Percentiles rank a stretch among this genome's conserved stretches.
phyloP scores from a whole-genome alignment of 2,113 vertebrate species.

The Perca fluviatilis region DNA sequence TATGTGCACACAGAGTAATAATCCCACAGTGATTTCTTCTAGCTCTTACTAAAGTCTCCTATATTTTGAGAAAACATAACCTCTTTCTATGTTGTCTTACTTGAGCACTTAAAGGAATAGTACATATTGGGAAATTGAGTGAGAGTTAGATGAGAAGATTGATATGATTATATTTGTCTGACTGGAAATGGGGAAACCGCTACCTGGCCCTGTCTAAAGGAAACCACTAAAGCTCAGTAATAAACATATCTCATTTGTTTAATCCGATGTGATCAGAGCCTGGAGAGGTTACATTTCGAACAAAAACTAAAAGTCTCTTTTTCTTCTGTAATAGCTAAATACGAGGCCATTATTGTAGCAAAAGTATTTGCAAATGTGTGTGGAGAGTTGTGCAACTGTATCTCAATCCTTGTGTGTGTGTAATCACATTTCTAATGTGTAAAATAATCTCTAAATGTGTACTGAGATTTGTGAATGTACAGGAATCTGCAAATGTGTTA shows the following conservation, averaged over 20 bases:
- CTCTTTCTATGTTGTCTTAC: neutral
- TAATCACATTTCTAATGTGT: too few relatives aligned
- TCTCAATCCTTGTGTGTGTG: too few relatives aligned
- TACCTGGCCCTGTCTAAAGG: neutral
- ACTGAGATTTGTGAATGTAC: too few relatives aligned
- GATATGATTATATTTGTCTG: neutral
- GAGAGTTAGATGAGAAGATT: neutral
- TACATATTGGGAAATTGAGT: neutral
- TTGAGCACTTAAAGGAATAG: neutral
- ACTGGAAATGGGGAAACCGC: too few relatives aligned
- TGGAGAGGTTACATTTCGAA: constrained; percentile 39
- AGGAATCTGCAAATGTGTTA: too few relatives aligned
- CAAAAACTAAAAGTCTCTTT: constrained; percentile 15
- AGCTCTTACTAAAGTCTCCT: neutral
- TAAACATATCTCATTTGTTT: too few relatives aligned
- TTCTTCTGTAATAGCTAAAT: neutral
- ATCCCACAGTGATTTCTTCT: neutral
- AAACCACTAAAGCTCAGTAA: neutral
- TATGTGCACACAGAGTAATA: neutral
- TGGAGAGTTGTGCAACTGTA: too few relatives aligned
- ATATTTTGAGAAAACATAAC: neutral
- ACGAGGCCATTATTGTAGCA: too few relatives aligned
- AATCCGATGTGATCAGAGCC: constrained; percentile 12
- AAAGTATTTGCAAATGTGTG: too few relatives aligned
- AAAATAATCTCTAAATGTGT: too few relatives aligned